These are phyloP conservation scores for Apodemia zela DNA, from an alignment of 2,888 invertebrate genomes.

Conservation along the genomic window DNA sequence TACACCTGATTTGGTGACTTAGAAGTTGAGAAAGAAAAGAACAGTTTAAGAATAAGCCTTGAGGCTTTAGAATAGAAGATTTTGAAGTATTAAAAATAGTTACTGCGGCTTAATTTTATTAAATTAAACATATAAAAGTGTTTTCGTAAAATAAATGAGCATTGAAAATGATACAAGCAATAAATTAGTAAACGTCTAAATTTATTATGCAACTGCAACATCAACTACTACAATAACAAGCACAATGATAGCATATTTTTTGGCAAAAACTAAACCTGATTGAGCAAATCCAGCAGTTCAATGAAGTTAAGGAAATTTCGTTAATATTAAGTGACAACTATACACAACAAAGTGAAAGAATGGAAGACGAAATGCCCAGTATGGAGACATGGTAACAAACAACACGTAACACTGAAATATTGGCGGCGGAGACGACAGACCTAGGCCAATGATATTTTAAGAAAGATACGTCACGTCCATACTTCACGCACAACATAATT, in stretches of 20 bases:
- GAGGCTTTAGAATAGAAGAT: too few relatives aligned
- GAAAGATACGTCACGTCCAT: too few relatives aligned
- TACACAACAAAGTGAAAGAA: slow-evolving; percentile 65
- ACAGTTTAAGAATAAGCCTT: background rate
- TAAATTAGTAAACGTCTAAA: background rate
- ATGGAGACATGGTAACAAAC: slow-evolving; percentile 61
- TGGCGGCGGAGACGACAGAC: slow-evolving; percentile 2
- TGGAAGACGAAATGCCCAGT: slow-evolving; percentile 71
- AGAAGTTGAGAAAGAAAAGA: background rate
- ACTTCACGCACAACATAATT: too few relatives aligned
- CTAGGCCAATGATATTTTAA: too few relatives aligned
- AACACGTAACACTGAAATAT: slow-evolving; percentile 24
- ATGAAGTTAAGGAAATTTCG: slow-evolving; percentile 25
- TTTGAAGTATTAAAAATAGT: too few relatives aligned
- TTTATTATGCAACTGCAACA: slow-evolving; percentile 1
- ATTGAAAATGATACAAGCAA: too few relatives aligned
- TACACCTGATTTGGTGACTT: background rate
- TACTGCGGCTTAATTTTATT: too few relatives aligned
- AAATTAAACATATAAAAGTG: too few relatives aligned
- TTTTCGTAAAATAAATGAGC: too few relatives aligned
- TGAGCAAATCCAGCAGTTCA: slow-evolving; percentile 19
- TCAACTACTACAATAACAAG: slow-evolving; percentile 12
- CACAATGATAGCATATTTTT: slow-evolving; percentile 14
- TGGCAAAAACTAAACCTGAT: slow-evolving; percentile 19
- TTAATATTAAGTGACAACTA: slow-evolving; percentile 41